Evolutionary conservation across 2,113 vertebrate genomes (phyloP).

Genomic region (Tachuris rubrigastra): DNA sequence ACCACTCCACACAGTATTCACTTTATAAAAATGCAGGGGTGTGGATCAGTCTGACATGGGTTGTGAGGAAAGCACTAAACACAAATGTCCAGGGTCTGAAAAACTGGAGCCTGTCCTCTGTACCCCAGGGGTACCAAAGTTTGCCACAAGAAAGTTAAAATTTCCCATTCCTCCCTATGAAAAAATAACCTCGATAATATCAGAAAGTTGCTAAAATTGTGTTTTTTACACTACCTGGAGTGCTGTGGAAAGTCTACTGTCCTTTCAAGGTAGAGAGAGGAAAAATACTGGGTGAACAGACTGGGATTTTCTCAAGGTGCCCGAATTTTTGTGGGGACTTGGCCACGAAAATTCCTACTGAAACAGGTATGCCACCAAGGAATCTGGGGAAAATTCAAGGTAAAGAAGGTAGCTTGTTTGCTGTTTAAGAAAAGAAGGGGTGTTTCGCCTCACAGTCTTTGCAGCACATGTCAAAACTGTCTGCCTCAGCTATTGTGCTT

Average conservation of each 20-base stretch:
- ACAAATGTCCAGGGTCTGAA: neutral
- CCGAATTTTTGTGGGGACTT: neutral
- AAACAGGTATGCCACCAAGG: neutral
- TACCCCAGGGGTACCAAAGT: neutral
- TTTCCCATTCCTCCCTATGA: neutral
- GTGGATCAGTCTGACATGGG: neutral
- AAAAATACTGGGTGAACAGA: neutral
- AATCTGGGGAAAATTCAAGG: neutral
- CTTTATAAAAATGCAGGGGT: neutral
- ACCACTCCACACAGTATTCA: neutral
- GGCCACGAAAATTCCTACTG: neutral
- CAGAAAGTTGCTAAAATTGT: neutral
- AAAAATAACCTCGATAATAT: neutral
- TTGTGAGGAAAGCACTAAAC: neutral
- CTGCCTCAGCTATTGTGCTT: neutral
- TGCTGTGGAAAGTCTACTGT: neutral
- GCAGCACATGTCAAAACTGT: neutral
- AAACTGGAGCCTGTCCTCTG: neutral
- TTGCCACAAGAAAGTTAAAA: neutral
- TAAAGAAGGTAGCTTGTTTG: neutral
- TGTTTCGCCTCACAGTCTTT: neutral
- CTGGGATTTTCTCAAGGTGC: neutral
- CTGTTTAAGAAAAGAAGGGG: neutral
- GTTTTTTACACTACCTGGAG: neutral
- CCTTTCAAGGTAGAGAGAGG: neutral